Conservation (phyloP, 2,113 vertebrate species). For the Panurus biarmicus region DNA sequence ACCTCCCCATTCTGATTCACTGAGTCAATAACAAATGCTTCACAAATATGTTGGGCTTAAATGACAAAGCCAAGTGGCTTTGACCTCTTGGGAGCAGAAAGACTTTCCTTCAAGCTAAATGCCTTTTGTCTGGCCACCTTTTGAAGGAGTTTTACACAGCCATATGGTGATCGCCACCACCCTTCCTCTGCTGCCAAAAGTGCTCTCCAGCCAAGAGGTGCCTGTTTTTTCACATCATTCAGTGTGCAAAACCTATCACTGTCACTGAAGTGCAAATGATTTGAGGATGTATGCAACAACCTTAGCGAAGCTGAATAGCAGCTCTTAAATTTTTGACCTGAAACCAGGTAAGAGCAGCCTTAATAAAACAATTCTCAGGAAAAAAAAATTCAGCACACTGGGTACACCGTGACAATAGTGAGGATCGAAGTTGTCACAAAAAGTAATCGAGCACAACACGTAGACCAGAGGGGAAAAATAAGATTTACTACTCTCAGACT, state of each 20-base stretch:
- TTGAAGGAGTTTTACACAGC: neutral
- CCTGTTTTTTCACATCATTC: neutral
- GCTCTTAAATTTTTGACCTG: neutral
- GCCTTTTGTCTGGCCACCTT: neutral
- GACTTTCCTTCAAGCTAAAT: neutral
- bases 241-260: neutral
- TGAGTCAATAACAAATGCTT: neutral
- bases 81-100: neutral
- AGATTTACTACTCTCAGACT: neutral
- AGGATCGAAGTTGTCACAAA: neutral
- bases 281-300: neutral
- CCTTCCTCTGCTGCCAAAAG: neutral
- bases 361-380: neutral
- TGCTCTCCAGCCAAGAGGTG: neutral
- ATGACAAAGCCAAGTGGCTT: neutral
- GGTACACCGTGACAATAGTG: fast-evolving
- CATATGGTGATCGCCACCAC: neutral
- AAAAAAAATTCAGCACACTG: neutral
- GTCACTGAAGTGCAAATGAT: neutral
- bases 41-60: neutral
- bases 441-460: neutral
- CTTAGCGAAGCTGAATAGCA: neutral
- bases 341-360: neutral
- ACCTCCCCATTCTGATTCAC: neutral
- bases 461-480: neutral